Percentiles rank a stretch among this genome's conserved stretches.
phyloP scores from a whole-genome alignment of 2,113 vertebrate genomes.

The Saguinus midas region DNA sequence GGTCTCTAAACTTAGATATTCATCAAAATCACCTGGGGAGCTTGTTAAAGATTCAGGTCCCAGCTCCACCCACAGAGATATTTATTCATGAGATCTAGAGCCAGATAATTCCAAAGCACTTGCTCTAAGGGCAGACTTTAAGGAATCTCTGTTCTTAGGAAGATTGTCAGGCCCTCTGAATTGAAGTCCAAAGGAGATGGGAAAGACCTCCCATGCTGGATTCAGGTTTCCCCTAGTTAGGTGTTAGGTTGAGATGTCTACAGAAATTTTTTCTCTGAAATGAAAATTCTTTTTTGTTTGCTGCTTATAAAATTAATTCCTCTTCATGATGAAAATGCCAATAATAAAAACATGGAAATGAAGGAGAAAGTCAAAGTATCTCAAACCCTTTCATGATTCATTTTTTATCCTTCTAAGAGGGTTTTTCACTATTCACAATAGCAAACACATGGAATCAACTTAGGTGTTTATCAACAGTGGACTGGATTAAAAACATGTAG shows the following conservation, averaged over 20 bases:
- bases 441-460: no score
- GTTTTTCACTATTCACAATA: no score
- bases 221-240: not conserved
- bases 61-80: not conserved
- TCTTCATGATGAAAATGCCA: not conserved
- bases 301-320: not conserved
- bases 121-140: not conserved
- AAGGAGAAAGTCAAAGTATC: not conserved
- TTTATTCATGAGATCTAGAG: not conserved
- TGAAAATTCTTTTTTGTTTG: not conserved
- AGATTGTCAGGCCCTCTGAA: not conserved
- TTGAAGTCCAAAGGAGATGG: not conserved
- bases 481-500: no score
- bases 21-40: not conserved
- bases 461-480: no score
- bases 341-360: not conserved
- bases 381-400: not conserved
- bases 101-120: not conserved
- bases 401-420: not conserved
- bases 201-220: not conserved
- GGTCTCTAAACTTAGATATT: not conserved
- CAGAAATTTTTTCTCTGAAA: not conserved
- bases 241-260: not conserved
- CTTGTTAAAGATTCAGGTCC: not conserved
- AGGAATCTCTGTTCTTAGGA: not conserved